These are phyloP conservation scores for Miltochrista miniata DNA, from an alignment of 2,888 invertebrate genomes.

Conservation along the genomic window DNA sequence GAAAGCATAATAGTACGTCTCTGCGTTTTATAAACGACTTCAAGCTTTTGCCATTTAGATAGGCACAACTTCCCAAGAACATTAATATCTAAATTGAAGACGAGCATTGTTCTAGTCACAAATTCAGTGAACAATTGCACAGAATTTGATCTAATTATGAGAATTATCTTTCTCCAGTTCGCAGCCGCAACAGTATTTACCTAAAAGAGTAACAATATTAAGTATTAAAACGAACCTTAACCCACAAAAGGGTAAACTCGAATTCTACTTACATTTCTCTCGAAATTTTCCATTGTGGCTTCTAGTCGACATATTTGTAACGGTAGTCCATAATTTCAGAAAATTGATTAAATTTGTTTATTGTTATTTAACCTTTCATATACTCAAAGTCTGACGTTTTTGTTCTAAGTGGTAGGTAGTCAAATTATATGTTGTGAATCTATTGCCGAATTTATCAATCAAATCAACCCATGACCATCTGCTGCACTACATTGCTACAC, in stretches of 20 bases:
- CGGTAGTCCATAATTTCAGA: neutral
- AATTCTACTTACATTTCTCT: conserved; percentile 1
- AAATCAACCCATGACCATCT: no score
- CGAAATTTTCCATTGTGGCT: neutral
- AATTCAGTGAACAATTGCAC: neutral
- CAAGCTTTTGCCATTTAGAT: neutral
- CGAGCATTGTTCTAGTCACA: neutral
- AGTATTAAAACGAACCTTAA: neutral
- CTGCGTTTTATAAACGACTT: no score
- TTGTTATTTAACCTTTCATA: neutral
- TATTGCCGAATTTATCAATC: no score
- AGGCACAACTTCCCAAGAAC: neutral
- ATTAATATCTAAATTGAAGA: neutral
- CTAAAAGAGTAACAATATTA: neutral
- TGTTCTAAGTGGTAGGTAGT: no score
- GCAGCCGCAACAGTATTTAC: neutral
- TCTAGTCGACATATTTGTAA: neutral
- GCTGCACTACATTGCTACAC: no score
- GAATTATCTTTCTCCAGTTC: neutral
- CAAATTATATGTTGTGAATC: no score
- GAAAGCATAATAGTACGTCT: no score
- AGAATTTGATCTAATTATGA: neutral
- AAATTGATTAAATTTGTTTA: neutral
- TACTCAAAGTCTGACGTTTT: no score
- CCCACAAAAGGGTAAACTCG: neutral